Evolutionary conservation across 2,888 invertebrate genomes (phyloP).

Genomic region (Machimus rusticus): DNA sequence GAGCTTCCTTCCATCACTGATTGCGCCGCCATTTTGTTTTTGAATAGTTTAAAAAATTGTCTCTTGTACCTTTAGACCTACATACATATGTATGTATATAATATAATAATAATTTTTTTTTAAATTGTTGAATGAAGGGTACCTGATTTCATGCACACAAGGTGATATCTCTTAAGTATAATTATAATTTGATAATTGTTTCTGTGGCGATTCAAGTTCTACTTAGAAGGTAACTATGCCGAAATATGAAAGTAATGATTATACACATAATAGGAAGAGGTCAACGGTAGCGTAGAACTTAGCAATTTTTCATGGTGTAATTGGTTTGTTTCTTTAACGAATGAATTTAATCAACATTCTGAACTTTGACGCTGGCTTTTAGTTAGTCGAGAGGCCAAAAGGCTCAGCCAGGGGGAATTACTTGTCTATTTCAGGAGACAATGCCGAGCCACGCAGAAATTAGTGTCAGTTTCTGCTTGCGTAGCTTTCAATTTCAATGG

Average conservation of each 20-base stretch:
- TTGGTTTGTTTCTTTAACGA: too few relatives aligned
- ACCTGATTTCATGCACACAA: too few relatives aligned
- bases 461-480: background rate
- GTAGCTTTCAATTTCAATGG: background rate
- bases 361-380: background rate
- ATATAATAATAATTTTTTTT: too few relatives aligned
- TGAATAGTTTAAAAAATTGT: too few relatives aligned
- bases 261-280: background rate
- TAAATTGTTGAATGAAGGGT: too few relatives aligned
- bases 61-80: too few relatives aligned
- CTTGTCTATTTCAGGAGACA: background rate
- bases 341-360: background rate
- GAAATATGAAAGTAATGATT: background rate
- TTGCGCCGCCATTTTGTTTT: too few relatives aligned
- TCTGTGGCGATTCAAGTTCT: background rate
- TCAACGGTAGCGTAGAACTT: background rate
- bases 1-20: too few relatives aligned
- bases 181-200: background rate
- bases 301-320: background rate
- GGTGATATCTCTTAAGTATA: too few relatives aligned
- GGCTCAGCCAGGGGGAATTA: background rate
- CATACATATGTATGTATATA: too few relatives aligned
- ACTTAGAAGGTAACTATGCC: background rate
- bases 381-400: background rate
- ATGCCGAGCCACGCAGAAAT: background rate